A percentile compares a stretch with the other conserved stretches of the same genome.
These are phyloP conservation scores for Heliconius hortense DNA, from an alignment of 2,888 invertebrate species.

Conservation along the genomic window DNA sequence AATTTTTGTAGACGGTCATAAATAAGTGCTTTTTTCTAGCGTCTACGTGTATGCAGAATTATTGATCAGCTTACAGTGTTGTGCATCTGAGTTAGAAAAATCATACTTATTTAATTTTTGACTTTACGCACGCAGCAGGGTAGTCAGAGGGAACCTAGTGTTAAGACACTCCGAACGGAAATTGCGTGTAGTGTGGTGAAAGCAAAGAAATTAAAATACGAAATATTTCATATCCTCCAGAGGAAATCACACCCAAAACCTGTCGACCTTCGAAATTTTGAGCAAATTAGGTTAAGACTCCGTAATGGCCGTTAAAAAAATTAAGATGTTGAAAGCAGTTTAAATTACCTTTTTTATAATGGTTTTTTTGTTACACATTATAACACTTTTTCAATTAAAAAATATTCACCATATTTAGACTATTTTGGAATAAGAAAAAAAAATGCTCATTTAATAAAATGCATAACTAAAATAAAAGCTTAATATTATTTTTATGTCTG, in stretches of 20 bases:
- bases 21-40: background rate
- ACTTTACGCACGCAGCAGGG: no score
- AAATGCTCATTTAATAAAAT: background rate
- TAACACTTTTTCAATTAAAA: background rate
- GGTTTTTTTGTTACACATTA: background rate
- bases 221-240: no score
- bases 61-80: background rate
- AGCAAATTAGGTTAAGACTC: background rate
- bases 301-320: background rate
- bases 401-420: background rate
- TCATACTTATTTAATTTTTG: background rate
- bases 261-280: background rate
- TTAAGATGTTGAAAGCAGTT: constrained; percentile 1
- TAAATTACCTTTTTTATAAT: constrained; percentile 5
- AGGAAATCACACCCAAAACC: no score
- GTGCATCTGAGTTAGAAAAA: background rate
- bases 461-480: background rate
- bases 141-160: no score
- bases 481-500: background rate
- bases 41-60: background rate
- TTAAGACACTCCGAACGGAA: no score
- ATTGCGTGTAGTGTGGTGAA: no score
- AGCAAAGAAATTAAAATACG: no score
- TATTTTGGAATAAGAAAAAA: background rate
- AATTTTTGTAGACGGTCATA: background rate